phyloP scores from a whole-genome alignment of 2,888 invertebrate genomes.

The Spisula subtruncata region DNA sequence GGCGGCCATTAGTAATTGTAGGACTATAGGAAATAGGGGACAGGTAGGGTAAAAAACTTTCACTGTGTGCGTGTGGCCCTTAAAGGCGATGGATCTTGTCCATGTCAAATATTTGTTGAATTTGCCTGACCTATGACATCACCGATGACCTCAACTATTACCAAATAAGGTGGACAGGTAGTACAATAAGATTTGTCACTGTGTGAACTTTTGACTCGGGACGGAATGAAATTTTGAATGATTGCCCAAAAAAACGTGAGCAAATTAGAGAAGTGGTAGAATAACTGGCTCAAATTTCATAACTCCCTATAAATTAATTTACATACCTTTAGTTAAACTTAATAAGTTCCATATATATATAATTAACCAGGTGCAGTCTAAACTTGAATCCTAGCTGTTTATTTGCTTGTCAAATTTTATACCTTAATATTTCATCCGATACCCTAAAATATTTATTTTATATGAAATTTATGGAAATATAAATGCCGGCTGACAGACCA shows the following conservation, averaged over 20 bases:
- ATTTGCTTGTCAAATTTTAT: conserved; percentile 67
- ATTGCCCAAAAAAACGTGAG: conserved; percentile 18
- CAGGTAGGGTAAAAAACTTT: conserved; percentile 38
- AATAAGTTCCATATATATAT: conserved; percentile 66
- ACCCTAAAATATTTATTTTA: conserved; percentile 67
- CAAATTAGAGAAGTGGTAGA: conserved; percentile 37
- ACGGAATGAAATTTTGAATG: not conserved
- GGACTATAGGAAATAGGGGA: conserved; percentile 51
- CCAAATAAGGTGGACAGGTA: conserved; percentile 56
- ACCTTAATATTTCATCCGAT: conserved; percentile 66
- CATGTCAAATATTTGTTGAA: conserved; percentile 75
- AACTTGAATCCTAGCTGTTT: conserved; percentile 61
- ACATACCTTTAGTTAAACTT: conserved; percentile 54
- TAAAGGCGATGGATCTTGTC: conserved; percentile 54
- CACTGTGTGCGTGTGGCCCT: conserved; percentile 73
- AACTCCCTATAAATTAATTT: conserved; percentile 71
- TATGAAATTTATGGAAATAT: conserved; percentile 73
- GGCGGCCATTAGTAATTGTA: conserved; percentile 69
- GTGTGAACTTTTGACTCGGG: conserved; percentile 71
- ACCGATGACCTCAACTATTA: conserved; percentile 51
- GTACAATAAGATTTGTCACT: conserved; percentile 57
- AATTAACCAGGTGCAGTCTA: conserved; percentile 67
- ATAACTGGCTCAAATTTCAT: conserved; percentile 64
- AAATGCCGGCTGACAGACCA: conserved; percentile 67
- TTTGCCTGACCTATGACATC: conserved; percentile 73